Conservation (phyloP, 2,888 invertebrate species). For the Drosophila hawaiiensis region DNA sequence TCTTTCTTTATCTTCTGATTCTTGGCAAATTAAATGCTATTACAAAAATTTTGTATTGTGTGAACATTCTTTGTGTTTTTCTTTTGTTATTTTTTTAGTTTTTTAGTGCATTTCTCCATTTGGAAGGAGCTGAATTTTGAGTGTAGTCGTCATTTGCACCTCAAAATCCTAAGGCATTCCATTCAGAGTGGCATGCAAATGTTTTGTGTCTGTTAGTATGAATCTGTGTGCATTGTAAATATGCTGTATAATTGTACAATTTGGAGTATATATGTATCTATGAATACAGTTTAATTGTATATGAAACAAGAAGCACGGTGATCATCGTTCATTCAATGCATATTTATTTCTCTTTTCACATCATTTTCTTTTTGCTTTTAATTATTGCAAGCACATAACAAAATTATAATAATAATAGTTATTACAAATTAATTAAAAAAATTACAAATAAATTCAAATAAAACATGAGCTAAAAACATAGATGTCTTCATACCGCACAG, state of each 20-base stretch:
- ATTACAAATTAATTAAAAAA: constrained; percentile 74
- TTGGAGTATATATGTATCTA: constrained; percentile 3
- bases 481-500: constrained; percentile 74
- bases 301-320: constrained; percentile 32
- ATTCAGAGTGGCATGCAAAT: constrained; percentile 8
- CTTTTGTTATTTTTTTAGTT: neutral
- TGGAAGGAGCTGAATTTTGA: constrained; percentile 67
- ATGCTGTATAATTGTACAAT: constrained; percentile 20
- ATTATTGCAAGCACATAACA: constrained; percentile 79
- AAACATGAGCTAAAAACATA: constrained; percentile 76
- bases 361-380: constrained; percentile 54
- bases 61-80: constrained; percentile 26
- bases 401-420: constrained; percentile 65
- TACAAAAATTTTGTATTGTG: constrained; percentile 42
- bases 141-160: constrained; percentile 25
- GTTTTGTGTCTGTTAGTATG: constrained; percentile 2
- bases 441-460: constrained; percentile 79
- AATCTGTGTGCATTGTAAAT: constrained; percentile 22
- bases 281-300: constrained; percentile 11
- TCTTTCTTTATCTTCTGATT: constrained; percentile 21
- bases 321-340: constrained; percentile 45
- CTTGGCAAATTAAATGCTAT: constrained; percentile 59
- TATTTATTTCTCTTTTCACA: constrained; percentile 54
- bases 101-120: constrained; percentile 52
- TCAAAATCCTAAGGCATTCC: constrained; percentile 20